A percentile compares a stretch with the other conserved stretches of the same genome.
Conservation (phyloP, 1,140 invertebrate genomes). For the Chymomyza costata region DNA sequence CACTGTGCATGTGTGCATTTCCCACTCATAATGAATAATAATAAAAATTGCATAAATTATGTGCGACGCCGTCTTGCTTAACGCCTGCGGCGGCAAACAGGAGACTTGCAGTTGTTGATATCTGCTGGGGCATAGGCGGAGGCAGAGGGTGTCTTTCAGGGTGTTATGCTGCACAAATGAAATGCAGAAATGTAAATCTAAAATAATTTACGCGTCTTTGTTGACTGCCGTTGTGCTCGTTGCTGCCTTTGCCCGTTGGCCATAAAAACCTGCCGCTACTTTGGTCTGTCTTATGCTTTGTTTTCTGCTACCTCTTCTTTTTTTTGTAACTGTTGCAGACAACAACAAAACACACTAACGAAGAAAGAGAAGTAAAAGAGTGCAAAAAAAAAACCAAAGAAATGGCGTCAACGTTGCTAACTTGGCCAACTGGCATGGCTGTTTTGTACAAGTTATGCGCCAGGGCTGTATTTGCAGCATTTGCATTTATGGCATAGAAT, state of each 20-base stretch:
- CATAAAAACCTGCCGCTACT: slow-evolving; percentile 56
- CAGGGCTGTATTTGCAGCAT: slow-evolving; percentile 35
- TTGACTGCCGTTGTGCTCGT: slow-evolving; percentile 54
- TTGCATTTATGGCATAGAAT: slow-evolving; percentile 71
- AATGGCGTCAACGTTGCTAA: slow-evolving; percentile 49
- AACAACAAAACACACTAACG: too few relatives aligned
- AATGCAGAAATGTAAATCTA: slow-evolving; percentile 73
- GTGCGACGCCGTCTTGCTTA: slow-evolving; percentile 68
- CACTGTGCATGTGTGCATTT: slow-evolving; percentile 34
- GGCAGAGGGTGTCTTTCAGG: slow-evolving; percentile 1
- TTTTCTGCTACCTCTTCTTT: background rate
- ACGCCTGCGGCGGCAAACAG: slow-evolving; percentile 51
- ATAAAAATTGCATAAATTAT: slow-evolving; percentile 73
- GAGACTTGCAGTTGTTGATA: slow-evolving; percentile 7
- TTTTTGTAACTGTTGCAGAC: background rate
- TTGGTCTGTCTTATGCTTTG: background rate
- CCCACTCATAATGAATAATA: slow-evolving; percentile 67
- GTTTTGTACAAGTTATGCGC: slow-evolving; percentile 23
- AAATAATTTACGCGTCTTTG: slow-evolving; percentile 73
- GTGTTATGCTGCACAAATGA: slow-evolving; percentile 52
- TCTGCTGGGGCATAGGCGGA: background rate
- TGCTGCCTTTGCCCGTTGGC: slow-evolving; percentile 19
- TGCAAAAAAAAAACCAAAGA: slow-evolving; percentile 37
- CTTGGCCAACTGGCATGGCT: slow-evolving; percentile 8
- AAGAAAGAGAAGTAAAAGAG: too few relatives aligned